These are phyloP conservation scores for Drosophila repleta DNA, from an alignment of 1,140 invertebrate species.

Conservation along the genomic window DNA sequence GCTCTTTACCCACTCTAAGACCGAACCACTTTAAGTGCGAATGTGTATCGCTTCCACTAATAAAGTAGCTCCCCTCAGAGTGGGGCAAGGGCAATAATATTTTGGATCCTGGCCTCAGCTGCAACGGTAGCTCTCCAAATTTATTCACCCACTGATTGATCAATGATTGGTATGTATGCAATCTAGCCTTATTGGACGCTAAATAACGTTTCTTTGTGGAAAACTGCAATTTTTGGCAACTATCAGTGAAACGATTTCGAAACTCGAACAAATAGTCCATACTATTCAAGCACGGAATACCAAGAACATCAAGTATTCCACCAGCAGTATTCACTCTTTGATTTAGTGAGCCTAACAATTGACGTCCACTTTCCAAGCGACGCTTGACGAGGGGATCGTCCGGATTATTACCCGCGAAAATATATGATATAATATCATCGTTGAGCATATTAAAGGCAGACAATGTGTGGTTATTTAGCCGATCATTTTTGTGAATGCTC, in stretches of 20 bases:
- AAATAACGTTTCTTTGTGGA: not conserved
- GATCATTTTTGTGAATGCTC: not conserved
- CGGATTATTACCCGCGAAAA: not conserved
- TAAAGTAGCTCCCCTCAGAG: slow-evolving; percentile 21
- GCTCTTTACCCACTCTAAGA: slow-evolving; percentile 5
- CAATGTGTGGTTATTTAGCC: slow-evolving; percentile 8
- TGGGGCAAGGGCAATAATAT: slow-evolving; percentile 19
- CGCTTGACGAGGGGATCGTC: not conserved
- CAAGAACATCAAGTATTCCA: slow-evolving; percentile 10
- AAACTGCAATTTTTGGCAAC: not conserved
- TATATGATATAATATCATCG: not conserved
- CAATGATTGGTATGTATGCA: not conserved
- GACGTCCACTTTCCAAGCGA: not conserved
- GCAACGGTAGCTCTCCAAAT: slow-evolving; percentile 13
- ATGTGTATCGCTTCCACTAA: not conserved
- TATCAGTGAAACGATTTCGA: not conserved
- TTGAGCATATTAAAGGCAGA: slow-evolving; percentile 7
- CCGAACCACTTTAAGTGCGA: slow-evolving; percentile 19
- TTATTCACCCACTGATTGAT: slow-evolving; percentile 1
- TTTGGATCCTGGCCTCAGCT: slow-evolving; percentile 10
- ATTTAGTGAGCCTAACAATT: not conserved
- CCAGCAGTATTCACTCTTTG: not conserved
- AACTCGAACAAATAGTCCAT: slow-evolving; percentile 10
- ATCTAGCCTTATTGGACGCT: not conserved
- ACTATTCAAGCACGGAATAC: slow-evolving; percentile 2